Percentiles rank a stretch among this genome's conserved stretches.
These are phyloP conservation scores for Gonatopus flavifemur DNA, from an alignment of 1,140 invertebrate species.

Conservation along the genomic window DNA sequence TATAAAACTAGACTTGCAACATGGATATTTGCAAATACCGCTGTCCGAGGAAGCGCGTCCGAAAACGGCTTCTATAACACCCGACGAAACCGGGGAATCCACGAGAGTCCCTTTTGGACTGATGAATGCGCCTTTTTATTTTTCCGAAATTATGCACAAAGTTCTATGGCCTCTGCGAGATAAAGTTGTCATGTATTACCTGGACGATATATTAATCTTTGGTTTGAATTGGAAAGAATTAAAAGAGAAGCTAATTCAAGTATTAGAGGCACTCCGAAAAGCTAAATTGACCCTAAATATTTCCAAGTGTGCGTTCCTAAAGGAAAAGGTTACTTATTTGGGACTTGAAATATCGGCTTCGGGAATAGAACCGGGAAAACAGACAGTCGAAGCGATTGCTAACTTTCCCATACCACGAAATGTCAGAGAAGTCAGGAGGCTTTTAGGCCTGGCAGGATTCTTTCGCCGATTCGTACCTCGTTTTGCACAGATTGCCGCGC, in stretches of 20 bases:
- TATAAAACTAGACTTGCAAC: constrained; percentile 19
- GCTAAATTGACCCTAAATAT: constrained; percentile 22
- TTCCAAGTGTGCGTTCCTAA: constrained; percentile 24
- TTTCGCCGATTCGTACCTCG: constrained; percentile 35
- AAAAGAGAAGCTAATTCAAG: constrained; percentile 17
- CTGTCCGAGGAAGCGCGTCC: constrained; percentile 1
- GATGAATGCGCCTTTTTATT: constrained; percentile 45
- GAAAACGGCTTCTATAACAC: constrained; percentile 24
- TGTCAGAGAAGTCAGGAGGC: constrained; percentile 28
- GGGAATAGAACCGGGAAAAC: constrained; percentile 14
- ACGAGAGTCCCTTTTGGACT: constrained; percentile 54
- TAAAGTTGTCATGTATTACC: constrained; percentile 10
- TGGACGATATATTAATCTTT: constrained; percentile 21
- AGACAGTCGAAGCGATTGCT: constrained; percentile 29
- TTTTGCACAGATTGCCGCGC: constrained; percentile 16
- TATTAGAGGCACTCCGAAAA: constrained; percentile 16
- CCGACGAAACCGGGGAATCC: constrained; percentile 35
- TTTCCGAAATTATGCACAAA: constrained; percentile 33
- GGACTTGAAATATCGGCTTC: constrained; percentile 33
- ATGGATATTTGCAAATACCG: constrained; percentile 10
- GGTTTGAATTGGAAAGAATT: constrained; percentile 11
- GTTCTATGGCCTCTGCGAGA: too few relatives aligned
- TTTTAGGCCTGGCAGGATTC: constrained; percentile 38
- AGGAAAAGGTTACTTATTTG: constrained; percentile 26
- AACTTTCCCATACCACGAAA: constrained; percentile 32